A percentile compares a stretch with the other conserved stretches of the same genome.
phyloP scores from a whole-genome alignment of 2,797 vertebrate species.

The Dicrostonyx torquatus region DNA sequence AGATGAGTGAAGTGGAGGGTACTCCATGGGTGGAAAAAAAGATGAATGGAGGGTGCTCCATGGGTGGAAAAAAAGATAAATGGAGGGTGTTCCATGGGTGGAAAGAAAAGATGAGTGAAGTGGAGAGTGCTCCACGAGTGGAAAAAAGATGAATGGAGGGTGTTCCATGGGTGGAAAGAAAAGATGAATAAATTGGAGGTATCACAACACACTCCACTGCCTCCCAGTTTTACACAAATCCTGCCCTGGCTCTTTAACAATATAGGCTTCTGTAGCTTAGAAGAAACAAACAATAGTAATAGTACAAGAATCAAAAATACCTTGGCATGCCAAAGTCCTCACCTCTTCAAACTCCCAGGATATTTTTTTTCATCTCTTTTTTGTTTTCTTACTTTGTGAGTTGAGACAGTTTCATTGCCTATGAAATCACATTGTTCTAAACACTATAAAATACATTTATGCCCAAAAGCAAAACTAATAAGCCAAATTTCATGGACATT shows the following conservation, averaged over 20 bases:
- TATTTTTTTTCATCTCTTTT: constrained; percentile 9
- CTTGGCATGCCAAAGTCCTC: not conserved
- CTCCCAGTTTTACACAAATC: not conserved
- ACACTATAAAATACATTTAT: constrained; percentile 64
- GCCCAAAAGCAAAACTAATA: constrained; percentile 74
- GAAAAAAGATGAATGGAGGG: not conserved
- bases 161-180: not conserved
- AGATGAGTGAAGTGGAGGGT: not conserved
- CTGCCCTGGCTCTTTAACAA: not conserved
- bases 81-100: not conserved
- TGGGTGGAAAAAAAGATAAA: not conserved
- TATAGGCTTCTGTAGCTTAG: not conserved
- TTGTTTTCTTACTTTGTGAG: constrained; percentile 25
- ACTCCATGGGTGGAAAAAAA: not conserved
- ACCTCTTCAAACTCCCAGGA: constrained; percentile 22
- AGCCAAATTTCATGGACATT: constrained; percentile 53
- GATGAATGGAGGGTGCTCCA: not conserved
- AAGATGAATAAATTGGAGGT: not conserved
- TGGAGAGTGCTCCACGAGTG: not conserved
- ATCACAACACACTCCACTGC: not conserved
- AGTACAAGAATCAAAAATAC: constrained; percentile 3
- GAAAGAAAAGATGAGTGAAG: not conserved
- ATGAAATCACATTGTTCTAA: constrained; percentile 69
- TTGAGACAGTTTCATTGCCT: constrained; percentile 40
- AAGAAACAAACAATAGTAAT: not conserved